Conservation (phyloP, 35 echinoderm and acorn worm genomes). For the Nesometra sesokonis region DNA sequence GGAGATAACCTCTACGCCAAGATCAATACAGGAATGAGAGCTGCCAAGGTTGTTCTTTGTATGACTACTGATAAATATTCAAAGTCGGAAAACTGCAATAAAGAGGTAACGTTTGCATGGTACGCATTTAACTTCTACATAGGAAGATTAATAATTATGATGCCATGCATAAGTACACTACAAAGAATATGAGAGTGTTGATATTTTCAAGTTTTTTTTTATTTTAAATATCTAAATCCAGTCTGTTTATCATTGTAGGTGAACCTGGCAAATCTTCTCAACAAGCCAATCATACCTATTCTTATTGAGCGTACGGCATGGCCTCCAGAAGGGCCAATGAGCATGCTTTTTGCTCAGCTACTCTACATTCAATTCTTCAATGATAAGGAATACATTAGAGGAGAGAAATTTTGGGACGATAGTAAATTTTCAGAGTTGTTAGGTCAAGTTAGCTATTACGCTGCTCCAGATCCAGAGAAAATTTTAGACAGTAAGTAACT, state of each 20-base stretch:
- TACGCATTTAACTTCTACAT: too few species aligned
- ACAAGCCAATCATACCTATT: slow-evolving; percentile 97
- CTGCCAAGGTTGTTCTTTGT: slow-evolving; percentile 77
- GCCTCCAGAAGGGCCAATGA: slow-evolving; percentile 97
- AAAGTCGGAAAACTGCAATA: slow-evolving; percentile 90
- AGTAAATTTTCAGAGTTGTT: slow-evolving; percentile 69
- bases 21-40: slow-evolving; percentile 91
- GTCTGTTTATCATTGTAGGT: slow-evolving; percentile 33
- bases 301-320: slow-evolving; percentile 71
- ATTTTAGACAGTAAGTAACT: too few species aligned
- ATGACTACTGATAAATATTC: slow-evolving; percentile 91
- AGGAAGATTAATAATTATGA: too few species aligned
- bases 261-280: slow-evolving; percentile 88
- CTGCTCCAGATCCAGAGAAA: slow-evolving; percentile 61
- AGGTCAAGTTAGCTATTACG: slow-evolving; percentile 73
- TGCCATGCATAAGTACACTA: not conserved
- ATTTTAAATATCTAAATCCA: not conserved
- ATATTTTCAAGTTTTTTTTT: not conserved
- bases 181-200: not conserved
- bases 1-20: slow-evolving; percentile 76
- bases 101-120: slow-evolving; percentile 43
- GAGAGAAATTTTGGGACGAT: slow-evolving; percentile 95
- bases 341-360: slow-evolving; percentile 91
- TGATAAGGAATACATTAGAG: slow-evolving; percentile 74
- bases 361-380: slow-evolving; percentile 94